phyloP scores from a whole-genome alignment of 1,140 invertebrate genomes.

The Drosophila hydei region DNA sequence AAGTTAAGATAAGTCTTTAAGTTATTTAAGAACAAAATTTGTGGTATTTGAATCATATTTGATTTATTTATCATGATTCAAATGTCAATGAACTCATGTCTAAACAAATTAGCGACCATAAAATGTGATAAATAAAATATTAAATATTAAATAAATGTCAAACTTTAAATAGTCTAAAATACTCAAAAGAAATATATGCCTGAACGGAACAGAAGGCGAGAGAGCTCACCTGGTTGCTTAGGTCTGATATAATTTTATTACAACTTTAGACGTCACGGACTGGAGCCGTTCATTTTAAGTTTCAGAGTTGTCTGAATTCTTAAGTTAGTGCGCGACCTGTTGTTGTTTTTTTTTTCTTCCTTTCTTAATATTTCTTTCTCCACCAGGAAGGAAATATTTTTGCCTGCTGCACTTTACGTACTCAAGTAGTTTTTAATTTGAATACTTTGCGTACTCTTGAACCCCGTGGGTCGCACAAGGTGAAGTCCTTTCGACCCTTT shows the following conservation, averaged over 20 bases:
- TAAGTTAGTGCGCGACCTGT: slow-evolving; percentile 15
- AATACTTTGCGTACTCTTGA: slow-evolving; percentile 60
- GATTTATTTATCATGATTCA: no score
- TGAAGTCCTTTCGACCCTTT: not conserved
- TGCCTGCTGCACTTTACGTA: slow-evolving; percentile 40
- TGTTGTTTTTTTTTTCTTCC: slow-evolving; percentile 27
- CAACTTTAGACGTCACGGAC: no score
- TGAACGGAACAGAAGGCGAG: no score
- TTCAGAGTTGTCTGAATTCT: slow-evolving; percentile 13
- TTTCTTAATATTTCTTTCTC: slow-evolving; percentile 13
- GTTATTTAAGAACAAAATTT: no score
- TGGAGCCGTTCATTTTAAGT: slow-evolving; percentile 20
- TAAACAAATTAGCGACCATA: no score
- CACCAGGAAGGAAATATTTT: slow-evolving; percentile 62
- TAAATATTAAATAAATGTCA: not conserved
- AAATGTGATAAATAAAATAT: not conserved
- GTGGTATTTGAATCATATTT: no score
- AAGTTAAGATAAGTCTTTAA: no score
- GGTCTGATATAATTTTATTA: no score
- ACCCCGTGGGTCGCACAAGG: slow-evolving; percentile 2
- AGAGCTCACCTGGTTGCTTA: no score
- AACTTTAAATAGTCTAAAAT: no score
- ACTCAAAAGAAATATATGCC: no score
- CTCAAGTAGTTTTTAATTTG: slow-evolving; percentile 78
- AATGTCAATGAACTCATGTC: no score